Evolutionary conservation across 2,888 invertebrate species (phyloP), one percentile per base, ranked within the genome.

Genomic region (Dolichomitus sp.): DNA sequence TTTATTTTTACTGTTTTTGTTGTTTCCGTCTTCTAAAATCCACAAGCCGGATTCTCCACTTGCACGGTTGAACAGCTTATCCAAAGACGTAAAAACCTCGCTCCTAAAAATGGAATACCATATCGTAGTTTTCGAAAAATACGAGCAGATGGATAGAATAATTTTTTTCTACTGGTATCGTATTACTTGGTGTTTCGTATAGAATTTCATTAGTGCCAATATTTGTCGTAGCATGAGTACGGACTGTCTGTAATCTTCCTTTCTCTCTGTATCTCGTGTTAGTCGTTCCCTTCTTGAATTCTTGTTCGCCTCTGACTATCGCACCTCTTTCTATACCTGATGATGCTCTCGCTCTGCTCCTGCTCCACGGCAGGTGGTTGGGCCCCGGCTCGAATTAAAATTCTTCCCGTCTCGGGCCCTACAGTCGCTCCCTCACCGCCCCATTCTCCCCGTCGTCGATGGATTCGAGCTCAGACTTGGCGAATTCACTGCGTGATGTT

Each of bases 391-490:
- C 72, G 72, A 79, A 72, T 66, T 66, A 48, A 79, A 72, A 72
- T 79, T 79, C 78, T 72, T 79, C 72, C 48, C 57, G 66, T 78
- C 65, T 65, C 78, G 66, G 40, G 65, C 65, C 75, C 17, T 59
- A 14, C n/a, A 57, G 45, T 50, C 61, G 19, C 77, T 70, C 61
- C 52, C 23, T 23, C 23, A 23, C 19, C 52, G 2, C 52, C 52
- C 11, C 52, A 11, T n/a, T 50, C 50, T 19, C 19, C 27, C n/a
- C 33, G 63, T 74, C 74, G 74, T 12, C 74, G 65, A 74, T 65
- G 50, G 30, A 54, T 74, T 27, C 65, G 40, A 57, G 45, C 65
- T 74, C 50, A 19, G 23, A 40, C 19, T 19, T 70, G 52, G 70
- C 52, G 19, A 50, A 12, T 37, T 59, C 68, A 17, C 48, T 27